Base-by-base conservation (phyloP, 2,797 vertebrate species). In the Sphaeramia orbicularis region DNA sequence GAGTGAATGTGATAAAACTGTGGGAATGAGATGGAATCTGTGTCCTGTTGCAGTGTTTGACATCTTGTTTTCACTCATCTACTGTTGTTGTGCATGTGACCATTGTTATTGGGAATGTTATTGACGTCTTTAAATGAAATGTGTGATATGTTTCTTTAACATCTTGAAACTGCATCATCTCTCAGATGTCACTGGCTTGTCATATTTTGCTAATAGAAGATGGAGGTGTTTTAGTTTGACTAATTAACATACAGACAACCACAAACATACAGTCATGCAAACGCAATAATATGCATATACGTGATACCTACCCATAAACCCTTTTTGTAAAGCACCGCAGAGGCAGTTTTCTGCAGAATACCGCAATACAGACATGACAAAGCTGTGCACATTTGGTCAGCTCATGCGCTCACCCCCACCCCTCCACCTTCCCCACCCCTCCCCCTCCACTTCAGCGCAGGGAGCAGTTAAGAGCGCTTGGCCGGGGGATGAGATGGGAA, bases 401-500 rank as follows among this genome's bases (percentile, higher is more conserved):
- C 50, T 59, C 15, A 32, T 57, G 47, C 67, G 42, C 42, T 21
- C 51, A 57, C 10, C 48, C 18, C 45, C 45, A 65, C 38, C 51
- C 51, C 55, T 58, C 66, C 62, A n/a, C n/a, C n/a, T n/a, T n/a
- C n/a, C n/a, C n/a, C n/a, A n/a, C n/a, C 65, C 66, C 42, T 7
- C 61, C 45, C 40, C 61, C 44, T 65, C 55, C n/a, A n/a, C 42
- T 27, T n/a, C 10, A 0, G 50, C 61, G 48, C 75, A 85, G 74
- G 50, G 67, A 68, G 76, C 72, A 44, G 53, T 32, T n/a, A 71
- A 30, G 70, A 71, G 60, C 8, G 1, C 16, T 16, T 6, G 51
- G 65, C 53, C 35, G 27, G 27, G 5, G 70, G 74, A 79, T 57
- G 56, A 76, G 81, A 89, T 86, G 62, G 59, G 66, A 89, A 79